Percentiles rank a stretch among this genome's conserved stretches.
These are phyloP conservation scores for Porites lobata DNA, from an alignment of 92 coral and sea anemone species.

Conservation along the genomic window DNA sequence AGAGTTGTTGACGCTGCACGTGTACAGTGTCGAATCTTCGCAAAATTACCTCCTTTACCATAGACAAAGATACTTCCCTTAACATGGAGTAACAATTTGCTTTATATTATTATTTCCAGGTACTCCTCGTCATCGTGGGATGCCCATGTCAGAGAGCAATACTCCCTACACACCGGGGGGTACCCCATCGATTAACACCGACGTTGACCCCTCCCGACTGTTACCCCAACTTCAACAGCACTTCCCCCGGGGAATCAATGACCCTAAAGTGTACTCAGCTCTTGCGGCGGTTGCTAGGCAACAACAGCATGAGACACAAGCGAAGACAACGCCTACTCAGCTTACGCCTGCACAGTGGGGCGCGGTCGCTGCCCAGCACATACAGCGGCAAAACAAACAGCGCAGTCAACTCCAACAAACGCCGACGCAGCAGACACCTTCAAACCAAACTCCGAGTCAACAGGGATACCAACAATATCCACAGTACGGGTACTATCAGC, in stretches of 20 bases:
- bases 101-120: conserved; percentile 58
- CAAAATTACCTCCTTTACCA: too few species aligned
- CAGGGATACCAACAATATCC: conserved; percentile 77
- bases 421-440: conserved; percentile 39
- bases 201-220: conserved; percentile 93
- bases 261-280: conserved; percentile 85
- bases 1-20: too few species aligned
- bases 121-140: conserved; percentile 85
- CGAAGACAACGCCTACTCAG: conserved; percentile 48
- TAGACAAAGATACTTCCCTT: too few species aligned
- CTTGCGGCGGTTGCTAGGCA: conserved; percentile 82
- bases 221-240: conserved; percentile 91
- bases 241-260: conserved; percentile 87
- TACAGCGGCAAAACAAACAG: conserved; percentile 52
- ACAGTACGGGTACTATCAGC: conserved; percentile 97
- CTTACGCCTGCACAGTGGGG: conserved; percentile 63
- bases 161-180: conserved; percentile 99
- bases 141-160: conserved; percentile 91
- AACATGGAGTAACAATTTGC: too few species aligned
- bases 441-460: conserved; percentile 33
- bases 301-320: conserved; percentile 62
- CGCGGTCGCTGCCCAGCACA: conserved; percentile 53
- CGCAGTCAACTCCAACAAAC: conserved; percentile 34
- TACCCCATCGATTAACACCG: conserved; percentile 81
- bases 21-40: too few species aligned